Evolutionary conservation across 2,888 invertebrate genomes (phyloP).

Genomic region (Drosophila mimetica): DNA sequence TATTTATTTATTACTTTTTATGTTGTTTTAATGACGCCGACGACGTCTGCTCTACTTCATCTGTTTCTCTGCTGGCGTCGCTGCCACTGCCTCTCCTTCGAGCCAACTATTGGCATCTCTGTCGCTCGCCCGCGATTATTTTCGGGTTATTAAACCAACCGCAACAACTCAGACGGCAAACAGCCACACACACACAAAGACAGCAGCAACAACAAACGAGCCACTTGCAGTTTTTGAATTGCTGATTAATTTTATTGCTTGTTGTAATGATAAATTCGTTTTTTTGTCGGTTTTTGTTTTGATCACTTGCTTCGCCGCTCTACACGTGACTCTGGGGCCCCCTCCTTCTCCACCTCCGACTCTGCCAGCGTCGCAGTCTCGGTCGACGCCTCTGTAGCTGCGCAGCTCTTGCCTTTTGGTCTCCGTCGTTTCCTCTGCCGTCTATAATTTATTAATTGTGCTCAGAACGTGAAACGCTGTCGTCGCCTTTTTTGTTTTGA

Average conservation of each 20-base stretch:
- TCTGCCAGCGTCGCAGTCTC: neutral
- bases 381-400: conserved; percentile 4
- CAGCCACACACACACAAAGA: conserved; percentile 52
- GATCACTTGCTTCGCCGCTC: conserved; percentile 70
- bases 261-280: conserved; percentile 81
- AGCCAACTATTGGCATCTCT: conserved; percentile 66
- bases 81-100: conserved; percentile 29
- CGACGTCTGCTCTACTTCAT: conserved; percentile 72
- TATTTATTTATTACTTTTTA: conserved; percentile 78
- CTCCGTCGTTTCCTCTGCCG: conserved; percentile 50
- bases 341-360: conserved; percentile 5
- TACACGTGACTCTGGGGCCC: conserved; percentile 68
- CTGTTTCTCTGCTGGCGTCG: conserved; percentile 32
- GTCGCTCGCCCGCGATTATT: conserved; percentile 69
- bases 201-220: conserved; percentile 43
- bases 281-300: conserved; percentile 78
- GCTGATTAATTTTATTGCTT: conserved; percentile 80
- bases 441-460: conserved; percentile 77
- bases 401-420: conserved; percentile 65
- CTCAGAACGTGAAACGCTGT: conserved; percentile 62
- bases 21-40: conserved; percentile 76
- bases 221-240: conserved; percentile 81
- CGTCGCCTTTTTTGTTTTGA: conserved; percentile 61
- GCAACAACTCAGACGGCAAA: conserved; percentile 47
- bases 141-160: conserved; percentile 77